Base-by-base conservation (phyloP, 2,888 invertebrate species). In the Phytoseiulus persimilis region DNA sequence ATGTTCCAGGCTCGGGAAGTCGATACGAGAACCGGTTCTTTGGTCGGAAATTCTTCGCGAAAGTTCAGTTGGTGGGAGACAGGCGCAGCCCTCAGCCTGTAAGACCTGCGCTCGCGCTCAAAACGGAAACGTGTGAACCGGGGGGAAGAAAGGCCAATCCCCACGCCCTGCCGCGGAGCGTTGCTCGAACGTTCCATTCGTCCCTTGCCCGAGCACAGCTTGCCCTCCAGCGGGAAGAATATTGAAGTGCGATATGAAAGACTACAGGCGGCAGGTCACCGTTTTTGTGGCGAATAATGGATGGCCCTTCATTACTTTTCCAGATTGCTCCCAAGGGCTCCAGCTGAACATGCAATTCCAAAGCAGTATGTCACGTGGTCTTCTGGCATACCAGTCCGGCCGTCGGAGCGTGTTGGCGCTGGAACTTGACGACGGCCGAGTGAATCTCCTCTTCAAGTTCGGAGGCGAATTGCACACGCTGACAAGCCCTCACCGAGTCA, bases 291-390 rank as follows among this genome's bases (percentile, higher is more conserved):
- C 65, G 65, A 65, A 65, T 65, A 65, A 65, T 65, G 65, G 65
- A 65, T 65, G 65, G 18, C 65, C 65, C 11, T 65, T 65, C 65
- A 28, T n/a, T 31, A 1, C 45, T 3, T 87, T 87, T 28, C n/a
- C 87, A 87, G 87, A 45, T n/a, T 87, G 87, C 39, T 87, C 87
- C 45, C 39, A 31, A 31, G 87, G 87, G 6, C 32, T 87, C 32
- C 87, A 87, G 33, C 31, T 87, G 45, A 87, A 87, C 87, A 33
- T 87, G 87, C 87, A 87, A 31, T 87, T 87, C 87, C 87, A 87
- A 45, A 87, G 39, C 39, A 87, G 87, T 18, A 39, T 39, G 23
- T 45, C 87, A 45, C 87, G 33, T 5, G 87, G 87, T 11, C 87
- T 87, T 32, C 31, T 87, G 28, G 87, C 87, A 6, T 87, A 87